Percentiles rank a stretch among this genome's conserved stretches.
Conservation (phyloP, 2,797 vertebrate species). For the Falco biarmicus region DNA sequence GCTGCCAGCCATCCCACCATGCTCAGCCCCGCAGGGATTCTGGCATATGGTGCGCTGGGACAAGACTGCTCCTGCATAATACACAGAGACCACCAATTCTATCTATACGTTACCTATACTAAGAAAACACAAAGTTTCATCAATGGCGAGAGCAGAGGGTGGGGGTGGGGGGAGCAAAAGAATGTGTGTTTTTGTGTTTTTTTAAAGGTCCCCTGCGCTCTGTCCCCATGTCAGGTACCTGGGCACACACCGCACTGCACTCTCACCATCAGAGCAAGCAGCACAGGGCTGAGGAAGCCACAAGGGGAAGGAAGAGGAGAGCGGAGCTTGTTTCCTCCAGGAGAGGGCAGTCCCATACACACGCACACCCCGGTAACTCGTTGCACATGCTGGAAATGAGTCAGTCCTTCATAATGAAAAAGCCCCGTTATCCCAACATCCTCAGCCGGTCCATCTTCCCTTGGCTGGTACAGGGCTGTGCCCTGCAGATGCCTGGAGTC, state of each 20-base stretch:
- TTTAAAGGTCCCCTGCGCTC: background rate
- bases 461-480: background rate
- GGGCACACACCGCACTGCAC: fast-evolving
- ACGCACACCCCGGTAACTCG: background rate
- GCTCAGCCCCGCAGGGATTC: background rate
- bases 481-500: background rate
- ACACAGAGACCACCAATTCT: background rate
- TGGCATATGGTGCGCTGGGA: fast-evolving
- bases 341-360: slow-evolving; percentile 25
- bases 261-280: background rate
- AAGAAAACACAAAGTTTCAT: background rate
- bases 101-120: background rate
- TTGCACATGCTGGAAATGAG: background rate
- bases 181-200: no score
- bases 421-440: background rate
- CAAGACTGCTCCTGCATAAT: background rate
- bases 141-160: background rate
- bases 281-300: background rate
- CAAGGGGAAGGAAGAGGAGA: background rate
- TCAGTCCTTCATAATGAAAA: background rate
- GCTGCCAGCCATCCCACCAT: background rate
- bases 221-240: background rate
- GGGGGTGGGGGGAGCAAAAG: no score
- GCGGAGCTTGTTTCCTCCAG: background rate
- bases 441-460: background rate